Percentiles rank a stretch among this genome's conserved stretches.
phyloP scores from a whole-genome alignment of 1,140 invertebrate genomes.

The Amyelois transitella region DNA sequence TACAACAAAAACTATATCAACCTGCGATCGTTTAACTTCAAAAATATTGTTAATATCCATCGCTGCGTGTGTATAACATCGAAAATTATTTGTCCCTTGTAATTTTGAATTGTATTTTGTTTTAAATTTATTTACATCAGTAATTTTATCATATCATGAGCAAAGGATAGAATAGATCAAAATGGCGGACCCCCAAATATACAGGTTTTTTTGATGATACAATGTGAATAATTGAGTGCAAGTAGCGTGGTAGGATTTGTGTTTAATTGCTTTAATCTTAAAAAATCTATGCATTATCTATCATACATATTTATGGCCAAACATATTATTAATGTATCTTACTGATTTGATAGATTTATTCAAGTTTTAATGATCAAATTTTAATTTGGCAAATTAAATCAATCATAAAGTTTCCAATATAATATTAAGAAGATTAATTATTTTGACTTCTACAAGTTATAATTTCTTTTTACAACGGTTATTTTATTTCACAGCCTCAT shows the following conservation, averaged over 20 bases:
- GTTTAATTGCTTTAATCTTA: too few species aligned
- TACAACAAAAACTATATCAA: slow-evolving; percentile 10
- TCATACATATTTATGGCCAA: background rate
- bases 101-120: slow-evolving; percentile 9
- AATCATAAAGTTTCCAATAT: background rate
- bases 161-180: slow-evolving; percentile 55
- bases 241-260: slow-evolving; percentile 15
- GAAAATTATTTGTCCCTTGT: background rate
- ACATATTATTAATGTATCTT: background rate
- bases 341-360: background rate
- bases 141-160: slow-evolving; percentile 29
- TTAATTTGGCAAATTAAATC: background rate
- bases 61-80: slow-evolving; percentile 16
- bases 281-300: too few species aligned
- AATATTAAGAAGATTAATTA: background rate
- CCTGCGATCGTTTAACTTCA: slow-evolving; percentile 6
- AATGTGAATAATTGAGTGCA: slow-evolving; percentile 48
- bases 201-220: slow-evolving; percentile 54
- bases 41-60: slow-evolving; percentile 16
- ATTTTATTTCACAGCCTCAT: too few species aligned
- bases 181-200: slow-evolving; percentile 61
- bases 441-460: too few species aligned
- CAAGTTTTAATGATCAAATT: background rate
- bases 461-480: too few species aligned
- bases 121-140: background rate